phyloP scores from a whole-genome alignment of 2,888 invertebrate genomes.

The Phragmatobia fuliginosa region DNA sequence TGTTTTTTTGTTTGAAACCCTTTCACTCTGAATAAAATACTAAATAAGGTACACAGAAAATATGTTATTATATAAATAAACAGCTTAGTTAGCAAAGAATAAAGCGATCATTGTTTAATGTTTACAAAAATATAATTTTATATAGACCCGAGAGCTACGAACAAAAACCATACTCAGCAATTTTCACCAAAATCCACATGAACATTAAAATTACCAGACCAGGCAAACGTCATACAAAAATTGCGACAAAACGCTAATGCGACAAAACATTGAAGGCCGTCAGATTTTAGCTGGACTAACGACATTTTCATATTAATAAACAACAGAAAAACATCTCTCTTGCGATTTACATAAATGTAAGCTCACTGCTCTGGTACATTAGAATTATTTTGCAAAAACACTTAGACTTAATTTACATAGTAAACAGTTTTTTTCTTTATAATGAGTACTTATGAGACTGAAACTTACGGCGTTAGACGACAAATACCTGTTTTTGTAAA shows the following conservation, averaged over 20 bases:
- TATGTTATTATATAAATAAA: neutral
- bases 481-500: conserved; percentile 6
- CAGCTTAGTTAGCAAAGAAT: neutral
- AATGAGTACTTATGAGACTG: conserved; percentile 17
- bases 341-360: conserved; percentile 51
- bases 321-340: conserved; percentile 25
- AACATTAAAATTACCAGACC: conserved; percentile 1
- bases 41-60: too few relatives aligned
- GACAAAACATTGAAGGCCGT: conserved; percentile 20
- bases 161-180: neutral
- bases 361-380: conserved; percentile 44
- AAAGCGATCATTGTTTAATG: neutral
- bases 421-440: conserved; percentile 46
- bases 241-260: conserved; percentile 18
- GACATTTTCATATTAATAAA: conserved; percentile 51
- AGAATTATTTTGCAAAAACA: conserved; percentile 46
- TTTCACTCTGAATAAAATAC: too few relatives aligned
- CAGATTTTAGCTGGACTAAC: conserved; percentile 35
- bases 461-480: conserved; percentile 2
- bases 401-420: conserved; percentile 47
- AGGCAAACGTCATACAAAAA: neutral
- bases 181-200: neutral
- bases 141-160: neutral
- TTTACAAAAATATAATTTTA: neutral
- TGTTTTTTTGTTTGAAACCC: too few relatives aligned